These are phyloP conservation scores for Enteromius trimaculatus DNA, from an alignment of 2,797 vertebrate species.

Conservation along the genomic window DNA sequence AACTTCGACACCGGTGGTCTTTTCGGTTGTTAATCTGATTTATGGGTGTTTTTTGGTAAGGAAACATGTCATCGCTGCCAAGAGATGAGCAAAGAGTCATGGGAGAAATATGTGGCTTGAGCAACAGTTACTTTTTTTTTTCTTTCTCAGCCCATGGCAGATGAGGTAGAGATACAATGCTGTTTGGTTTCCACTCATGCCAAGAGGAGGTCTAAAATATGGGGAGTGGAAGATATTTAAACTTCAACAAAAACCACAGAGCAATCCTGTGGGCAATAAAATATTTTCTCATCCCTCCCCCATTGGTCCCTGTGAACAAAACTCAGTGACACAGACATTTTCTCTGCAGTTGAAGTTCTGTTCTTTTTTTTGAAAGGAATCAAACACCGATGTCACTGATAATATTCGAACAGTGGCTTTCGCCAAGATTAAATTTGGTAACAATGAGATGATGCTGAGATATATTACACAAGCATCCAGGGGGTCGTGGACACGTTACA, in stretches of 20 bases:
- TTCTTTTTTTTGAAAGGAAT: background rate
- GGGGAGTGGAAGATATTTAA: constrained; percentile 65
- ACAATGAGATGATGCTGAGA: constrained; percentile 31
- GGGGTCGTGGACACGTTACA: constrained; percentile 44
- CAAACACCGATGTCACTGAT: background rate
- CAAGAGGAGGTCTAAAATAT: constrained; percentile 60
- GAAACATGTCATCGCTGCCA: constrained; percentile 56
- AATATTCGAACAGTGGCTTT: constrained; percentile 6
- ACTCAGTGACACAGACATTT: constrained; percentile 29
- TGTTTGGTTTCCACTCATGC: constrained; percentile 57
- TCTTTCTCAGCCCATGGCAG: constrained; percentile 49
- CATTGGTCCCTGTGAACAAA: constrained; percentile 37
- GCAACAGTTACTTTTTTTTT: constrained; percentile 24
- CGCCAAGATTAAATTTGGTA: constrained; percentile 1
- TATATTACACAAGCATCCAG: constrained; percentile 22
- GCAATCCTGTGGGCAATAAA: constrained; percentile 59
- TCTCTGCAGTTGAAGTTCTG: constrained; percentile 23
- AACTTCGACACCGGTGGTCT: constrained; percentile 60
- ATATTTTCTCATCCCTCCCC: constrained; percentile 64
- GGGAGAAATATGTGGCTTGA: constrained; percentile 59
- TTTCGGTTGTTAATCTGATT: constrained; percentile 63
- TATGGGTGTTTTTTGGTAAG: constrained; percentile 60
- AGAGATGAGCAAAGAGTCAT: constrained; percentile 63
- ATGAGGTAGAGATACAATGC: constrained; percentile 58
- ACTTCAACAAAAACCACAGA: constrained; percentile 59